Percentiles rank a stretch among this genome's conserved stretches.
phyloP scores from a whole-genome alignment of 2,797 vertebrate species.

The Ceryle rudis region DNA sequence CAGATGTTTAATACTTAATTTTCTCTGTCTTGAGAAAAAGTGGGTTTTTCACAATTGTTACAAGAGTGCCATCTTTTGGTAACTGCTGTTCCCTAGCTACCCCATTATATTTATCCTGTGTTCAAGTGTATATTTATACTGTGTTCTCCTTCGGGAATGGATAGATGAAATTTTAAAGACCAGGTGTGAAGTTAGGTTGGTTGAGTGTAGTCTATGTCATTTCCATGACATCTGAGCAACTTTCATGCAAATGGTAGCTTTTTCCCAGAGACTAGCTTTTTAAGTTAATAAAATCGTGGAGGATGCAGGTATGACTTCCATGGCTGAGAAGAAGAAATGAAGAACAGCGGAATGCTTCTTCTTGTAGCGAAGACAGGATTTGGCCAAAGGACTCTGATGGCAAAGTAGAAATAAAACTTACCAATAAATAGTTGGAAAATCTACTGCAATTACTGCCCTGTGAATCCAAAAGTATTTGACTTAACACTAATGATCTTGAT shows the following conservation, averaged over 20 bases:
- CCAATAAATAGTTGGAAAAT: constrained; percentile 74
- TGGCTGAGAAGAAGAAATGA: not conserved
- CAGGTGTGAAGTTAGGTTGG: not conserved
- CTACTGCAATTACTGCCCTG: constrained; percentile 78
- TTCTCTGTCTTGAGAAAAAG: not conserved
- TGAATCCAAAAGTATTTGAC: constrained; percentile 81
- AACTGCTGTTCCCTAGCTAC: not conserved
- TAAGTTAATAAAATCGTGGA: not conserved
- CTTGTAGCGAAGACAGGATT: not conserved
- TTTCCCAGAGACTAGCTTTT: not conserved
- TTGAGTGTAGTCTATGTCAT: not conserved
- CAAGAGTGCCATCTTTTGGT: not conserved
- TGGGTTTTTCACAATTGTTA: not conserved
- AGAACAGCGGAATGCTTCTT: not conserved
- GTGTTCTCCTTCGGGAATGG: not conserved
- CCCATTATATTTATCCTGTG: not conserved
- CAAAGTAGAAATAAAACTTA: constrained; percentile 68
- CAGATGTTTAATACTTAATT: not conserved
- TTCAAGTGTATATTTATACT: not conserved
- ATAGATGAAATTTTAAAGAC: not conserved
- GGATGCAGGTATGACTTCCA: not conserved
- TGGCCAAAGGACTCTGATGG: constrained; percentile 34
- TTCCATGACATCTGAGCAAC: not conserved
- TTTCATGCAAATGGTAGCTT: not conserved
- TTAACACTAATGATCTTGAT: constrained; percentile 83